Base-by-base conservation (phyloP, 2,888 invertebrate genomes). In the Arrhopalites spinosus region DNA sequence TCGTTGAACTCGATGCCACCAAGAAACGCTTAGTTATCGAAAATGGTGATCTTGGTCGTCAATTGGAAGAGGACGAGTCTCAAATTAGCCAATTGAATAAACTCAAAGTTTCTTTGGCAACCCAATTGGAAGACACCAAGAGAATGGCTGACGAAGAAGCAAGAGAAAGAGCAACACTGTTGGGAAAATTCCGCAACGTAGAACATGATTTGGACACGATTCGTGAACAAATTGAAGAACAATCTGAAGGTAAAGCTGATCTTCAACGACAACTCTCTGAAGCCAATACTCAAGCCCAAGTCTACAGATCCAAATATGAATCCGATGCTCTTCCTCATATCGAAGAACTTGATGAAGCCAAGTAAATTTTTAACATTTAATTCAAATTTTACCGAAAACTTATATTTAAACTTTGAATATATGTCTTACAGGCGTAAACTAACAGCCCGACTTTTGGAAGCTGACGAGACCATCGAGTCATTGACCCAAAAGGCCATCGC, bases 291-390 rank as follows among this genome's bases (percentile, higher is more conserved):
- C 99, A 99, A 87, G 90, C 96, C 83, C 98, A 98, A 88, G 88
- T 96, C 84, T 98, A 98, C 98, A 92, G 98, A 85, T 93, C 96
- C 87, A 98, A 98, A 88, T 98, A 97, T 91, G 99, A 99, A 88
- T 94, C 95, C 85, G 99, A 98, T 87, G 97, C 96, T 85, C 92
- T 97, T 84, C 95, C 97, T 82, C 91, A 94, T 86, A 92, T 94
- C 83, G 95, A 96, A 87, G 95, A 95, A 87, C 91, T 96, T 85
- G 96, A 96, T 87, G 95, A 95, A 87, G 93, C 95, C 87, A 95
- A 95, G 90, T 85, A 83, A 83, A 84, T 50, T 50, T 3, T 2
- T 2, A 5, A 17, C 3, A 5, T n/a, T 8, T 2, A 50, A 2
- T n/a, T n/a, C n/a, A n/a, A n/a, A n/a, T n/a, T n/a, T 36, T 11